Conservation (phyloP, 2,888 invertebrate species). For the Sinodicranocentrus sp. region DNA sequence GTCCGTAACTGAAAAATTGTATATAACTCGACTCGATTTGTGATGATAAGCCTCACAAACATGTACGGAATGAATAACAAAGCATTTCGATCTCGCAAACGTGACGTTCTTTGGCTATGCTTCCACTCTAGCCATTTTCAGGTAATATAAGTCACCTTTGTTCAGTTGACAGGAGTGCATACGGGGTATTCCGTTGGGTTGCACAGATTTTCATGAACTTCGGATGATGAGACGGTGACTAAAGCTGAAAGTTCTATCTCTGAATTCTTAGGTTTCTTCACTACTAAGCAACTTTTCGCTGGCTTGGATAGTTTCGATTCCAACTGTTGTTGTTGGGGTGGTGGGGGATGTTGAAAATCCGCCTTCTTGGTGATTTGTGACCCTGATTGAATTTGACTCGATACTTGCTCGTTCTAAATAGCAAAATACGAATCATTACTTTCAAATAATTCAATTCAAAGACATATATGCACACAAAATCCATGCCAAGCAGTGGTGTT, state of each 20-base stretch:
- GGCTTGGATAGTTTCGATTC: constrained; percentile 57
- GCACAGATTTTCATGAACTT: neutral
- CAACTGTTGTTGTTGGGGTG: no score
- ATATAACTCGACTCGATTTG: no score
- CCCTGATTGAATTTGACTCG: constrained; percentile 58
- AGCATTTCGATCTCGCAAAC: neutral
- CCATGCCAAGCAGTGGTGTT: no score
- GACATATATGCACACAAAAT: no score
- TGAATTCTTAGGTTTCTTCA: constrained; percentile 34
- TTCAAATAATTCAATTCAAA: no score
- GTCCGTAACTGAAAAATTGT: no score
- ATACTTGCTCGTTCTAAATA: constrained; percentile 40
- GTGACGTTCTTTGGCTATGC: neutral
- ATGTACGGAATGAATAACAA: no score
- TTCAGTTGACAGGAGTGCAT: no score
- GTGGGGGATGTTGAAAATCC: constrained; percentile 36
- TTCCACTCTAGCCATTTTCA: no score
- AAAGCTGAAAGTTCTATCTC: constrained; percentile 50
- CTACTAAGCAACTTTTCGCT: constrained; percentile 64
- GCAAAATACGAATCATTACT: no score
- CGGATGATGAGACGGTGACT: constrained; percentile 18
- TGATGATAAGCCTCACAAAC: no score
- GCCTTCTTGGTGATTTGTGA: constrained; percentile 45
- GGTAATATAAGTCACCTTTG: no score
- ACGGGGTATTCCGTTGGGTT: neutral